phyloP scores from a whole-genome alignment of 2,797 vertebrate species.

The Salarias fasciatus region DNA sequence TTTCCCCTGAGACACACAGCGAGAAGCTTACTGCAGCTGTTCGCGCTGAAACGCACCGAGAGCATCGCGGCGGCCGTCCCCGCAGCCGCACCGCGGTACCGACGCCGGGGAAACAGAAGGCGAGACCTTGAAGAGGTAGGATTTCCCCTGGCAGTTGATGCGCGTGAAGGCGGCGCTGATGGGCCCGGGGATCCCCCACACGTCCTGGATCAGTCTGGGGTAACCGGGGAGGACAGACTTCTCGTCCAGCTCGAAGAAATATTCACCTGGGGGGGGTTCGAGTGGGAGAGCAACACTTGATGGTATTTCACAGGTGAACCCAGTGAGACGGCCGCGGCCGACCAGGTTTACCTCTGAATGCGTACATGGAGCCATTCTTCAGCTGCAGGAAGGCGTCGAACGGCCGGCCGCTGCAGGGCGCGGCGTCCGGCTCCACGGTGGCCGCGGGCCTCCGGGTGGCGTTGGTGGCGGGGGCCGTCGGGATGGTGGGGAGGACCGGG shows the following conservation, averaged over 20 bases:
- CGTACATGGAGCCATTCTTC: conserved; percentile 93
- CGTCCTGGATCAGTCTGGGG: conserved; percentile 91
- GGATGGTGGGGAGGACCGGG: neutral
- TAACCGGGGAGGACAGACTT: conserved; percentile 86
- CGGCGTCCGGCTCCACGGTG: conserved; percentile 59
- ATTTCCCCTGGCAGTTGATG: conserved; percentile 96
- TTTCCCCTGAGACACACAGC: conserved; percentile 79
- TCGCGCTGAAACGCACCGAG: too few species aligned
- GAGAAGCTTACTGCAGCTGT: neutral
- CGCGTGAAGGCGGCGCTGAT: conserved; percentile 95
- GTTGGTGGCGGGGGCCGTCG: neutral
- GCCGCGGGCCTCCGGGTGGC: neutral
- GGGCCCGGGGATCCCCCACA: conserved; percentile 94
- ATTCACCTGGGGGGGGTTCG: conserved; percentile 85
- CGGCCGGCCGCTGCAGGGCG: conserved; percentile 84
- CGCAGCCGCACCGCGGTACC: too few species aligned
- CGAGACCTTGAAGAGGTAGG: conserved; percentile 95
- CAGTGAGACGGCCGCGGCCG: too few species aligned
- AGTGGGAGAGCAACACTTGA: too few species aligned
- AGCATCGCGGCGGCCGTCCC: too few species aligned
- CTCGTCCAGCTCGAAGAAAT: conserved; percentile 93
- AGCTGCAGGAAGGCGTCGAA: conserved; percentile 94
- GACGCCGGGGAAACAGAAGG: neutral
- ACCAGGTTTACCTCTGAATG: conserved; percentile 89
- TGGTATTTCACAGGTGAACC: too few species aligned